Evolutionary conservation across 2,888 invertebrate species (phyloP).

Genomic region (Archips xylosteana): DNA sequence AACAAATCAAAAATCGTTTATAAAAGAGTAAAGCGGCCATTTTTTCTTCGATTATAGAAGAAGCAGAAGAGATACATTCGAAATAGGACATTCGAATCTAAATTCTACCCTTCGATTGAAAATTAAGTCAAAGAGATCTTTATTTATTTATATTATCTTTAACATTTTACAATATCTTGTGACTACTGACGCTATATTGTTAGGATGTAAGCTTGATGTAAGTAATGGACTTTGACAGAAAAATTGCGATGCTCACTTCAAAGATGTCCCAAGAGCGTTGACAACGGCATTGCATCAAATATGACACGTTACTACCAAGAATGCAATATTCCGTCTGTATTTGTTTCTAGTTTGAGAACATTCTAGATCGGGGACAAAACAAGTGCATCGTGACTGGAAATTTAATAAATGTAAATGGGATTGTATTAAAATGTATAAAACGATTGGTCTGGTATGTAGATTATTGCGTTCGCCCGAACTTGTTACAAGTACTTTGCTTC

Average conservation of each 20-base stretch:
- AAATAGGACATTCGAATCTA: neutral
- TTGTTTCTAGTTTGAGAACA: conserved; percentile 28
- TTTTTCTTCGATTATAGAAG: no score
- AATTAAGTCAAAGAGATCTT: no score
- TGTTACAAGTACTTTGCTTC: conserved; percentile 22
- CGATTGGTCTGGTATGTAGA: conserved; percentile 39
- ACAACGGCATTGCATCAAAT: conserved; percentile 34
- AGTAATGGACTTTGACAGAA: neutral
- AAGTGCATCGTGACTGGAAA: conserved; percentile 35
- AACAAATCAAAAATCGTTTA: no score
- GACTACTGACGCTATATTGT: neutral
- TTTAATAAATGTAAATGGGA: conserved; percentile 37
- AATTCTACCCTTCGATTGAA: no score
- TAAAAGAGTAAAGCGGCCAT: no score
- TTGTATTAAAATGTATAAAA: conserved; percentile 38
- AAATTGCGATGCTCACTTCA: conserved; percentile 2
- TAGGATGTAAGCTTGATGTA: no score
- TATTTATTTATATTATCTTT: neutral
- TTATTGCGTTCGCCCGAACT: conserved; percentile 35
- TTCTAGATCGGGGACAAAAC: conserved; percentile 35
- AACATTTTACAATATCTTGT: neutral
- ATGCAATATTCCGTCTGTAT: conserved; percentile 16
- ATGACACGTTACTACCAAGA: conserved; percentile 17
- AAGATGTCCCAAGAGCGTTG: conserved; percentile 8
- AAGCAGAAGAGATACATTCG: no score